Evolutionary conservation across 2,888 invertebrate species (phyloP).

Genomic region (Spisula solida): DNA sequence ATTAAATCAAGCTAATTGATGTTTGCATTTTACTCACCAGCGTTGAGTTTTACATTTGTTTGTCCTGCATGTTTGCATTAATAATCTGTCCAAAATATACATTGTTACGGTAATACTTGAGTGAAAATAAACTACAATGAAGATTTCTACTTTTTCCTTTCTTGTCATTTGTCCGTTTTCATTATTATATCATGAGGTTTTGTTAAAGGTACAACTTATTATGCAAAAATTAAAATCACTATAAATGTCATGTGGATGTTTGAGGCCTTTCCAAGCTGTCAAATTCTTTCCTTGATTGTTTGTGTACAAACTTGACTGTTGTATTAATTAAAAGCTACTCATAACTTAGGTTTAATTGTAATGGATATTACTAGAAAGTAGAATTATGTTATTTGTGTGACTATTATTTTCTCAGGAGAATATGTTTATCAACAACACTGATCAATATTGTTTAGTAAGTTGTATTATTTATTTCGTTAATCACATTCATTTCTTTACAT

Average conservation of each 20-base stretch:
- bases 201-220: not conserved
- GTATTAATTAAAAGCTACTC: not conserved
- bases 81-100: not conserved
- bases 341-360: not conserved
- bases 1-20: not conserved
- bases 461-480: not conserved
- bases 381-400: not conserved
- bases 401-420: not conserved
- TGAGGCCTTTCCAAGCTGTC: not conserved
- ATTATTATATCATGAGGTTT: not conserved
- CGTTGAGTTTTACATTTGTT: not conserved
- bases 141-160: not conserved
- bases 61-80: not conserved
- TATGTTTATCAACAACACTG: not conserved
- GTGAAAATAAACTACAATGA: not conserved
- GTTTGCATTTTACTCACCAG: not conserved
- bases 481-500: not conserved
- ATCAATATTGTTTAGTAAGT: slow-evolving; percentile 24
- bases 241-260: slow-evolving; percentile 2
- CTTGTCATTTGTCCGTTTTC: not conserved
- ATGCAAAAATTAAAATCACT: not conserved
- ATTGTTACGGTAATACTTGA: not conserved
- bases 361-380: too few relatives aligned
- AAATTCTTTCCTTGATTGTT: not conserved
- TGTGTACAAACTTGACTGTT: not conserved